Conservation (phyloP, 1,140 invertebrate species). For the Camponotus vicinus region DNA sequence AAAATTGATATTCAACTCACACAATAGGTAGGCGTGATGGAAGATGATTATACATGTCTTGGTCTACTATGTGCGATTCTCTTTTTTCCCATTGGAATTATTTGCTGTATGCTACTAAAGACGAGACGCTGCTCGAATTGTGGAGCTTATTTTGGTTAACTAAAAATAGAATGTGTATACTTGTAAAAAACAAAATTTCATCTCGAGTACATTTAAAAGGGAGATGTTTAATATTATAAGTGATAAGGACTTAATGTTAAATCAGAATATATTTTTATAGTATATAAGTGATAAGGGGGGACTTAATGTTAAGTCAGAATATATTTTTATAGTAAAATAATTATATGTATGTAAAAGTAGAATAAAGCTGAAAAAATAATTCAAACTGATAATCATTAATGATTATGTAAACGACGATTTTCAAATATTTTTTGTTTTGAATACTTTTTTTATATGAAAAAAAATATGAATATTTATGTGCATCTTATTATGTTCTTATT, state of each 20-base stretch:
- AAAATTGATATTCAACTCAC: conserved; percentile 47
- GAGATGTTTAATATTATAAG: background rate
- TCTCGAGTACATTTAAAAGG: background rate
- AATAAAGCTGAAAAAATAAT: background rate
- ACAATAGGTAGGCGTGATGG: conserved; percentile 91
- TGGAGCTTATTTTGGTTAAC: conserved; percentile 92
- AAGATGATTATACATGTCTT: conserved; percentile 94
- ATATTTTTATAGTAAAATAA: conserved; percentile 1
- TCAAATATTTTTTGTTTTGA: background rate
- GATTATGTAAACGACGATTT: background rate
- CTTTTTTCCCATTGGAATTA: conserved; percentile 94
- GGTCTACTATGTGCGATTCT: conserved; percentile 94
- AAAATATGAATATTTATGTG: background rate
- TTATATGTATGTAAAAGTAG: background rate
- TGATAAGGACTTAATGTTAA: background rate
- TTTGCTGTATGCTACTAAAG: conserved; percentile 93
- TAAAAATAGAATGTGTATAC: conserved; percentile 5
- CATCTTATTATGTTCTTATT: background rate
- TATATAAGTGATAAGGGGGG: too few relatives aligned
- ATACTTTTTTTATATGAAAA: background rate
- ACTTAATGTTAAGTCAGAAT: background rate
- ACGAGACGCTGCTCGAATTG: conserved; percentile 94
- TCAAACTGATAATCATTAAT: background rate
- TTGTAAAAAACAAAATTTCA: background rate
- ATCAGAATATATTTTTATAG: background rate